These are phyloP conservation scores for Gobionotothen gibberifrons DNA, from an alignment of 2,797 vertebrate genomes.

Conservation along the genomic window DNA sequence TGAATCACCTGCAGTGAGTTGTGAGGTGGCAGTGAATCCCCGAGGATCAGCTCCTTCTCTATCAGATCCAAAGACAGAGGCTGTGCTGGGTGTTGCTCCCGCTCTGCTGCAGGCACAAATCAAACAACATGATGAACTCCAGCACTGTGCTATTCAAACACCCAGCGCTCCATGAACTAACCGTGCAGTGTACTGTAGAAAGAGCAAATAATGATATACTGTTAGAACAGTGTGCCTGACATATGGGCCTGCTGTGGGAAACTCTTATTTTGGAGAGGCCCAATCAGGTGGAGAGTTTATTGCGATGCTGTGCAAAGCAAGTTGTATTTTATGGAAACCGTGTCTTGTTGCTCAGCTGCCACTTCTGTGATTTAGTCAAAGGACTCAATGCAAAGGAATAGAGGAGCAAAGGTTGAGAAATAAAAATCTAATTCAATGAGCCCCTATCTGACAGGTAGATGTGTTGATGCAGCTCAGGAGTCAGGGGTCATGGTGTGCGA, in stretches of 20 bases:
- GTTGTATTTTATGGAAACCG: neutral
- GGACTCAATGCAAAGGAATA: no score
- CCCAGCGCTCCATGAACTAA: neutral
- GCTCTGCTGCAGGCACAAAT: conserved; percentile 34
- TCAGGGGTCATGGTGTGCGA: no score
- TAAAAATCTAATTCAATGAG: no score
- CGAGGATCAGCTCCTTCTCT: neutral
- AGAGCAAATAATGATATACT: neutral
- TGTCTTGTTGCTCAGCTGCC: neutral
- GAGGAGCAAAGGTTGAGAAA: no score
- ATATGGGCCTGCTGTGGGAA: neutral
- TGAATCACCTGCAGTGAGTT: conserved; percentile 49
- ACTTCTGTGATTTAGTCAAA: neutral
- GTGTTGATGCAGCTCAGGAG: no score
- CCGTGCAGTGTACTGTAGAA: neutral
- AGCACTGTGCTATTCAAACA: conserved; percentile 24
- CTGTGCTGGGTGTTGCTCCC: conserved; percentile 34
- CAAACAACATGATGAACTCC: conserved; percentile 30
- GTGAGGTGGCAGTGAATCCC: conserved; percentile 42
- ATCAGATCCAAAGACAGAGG: conserved; percentile 31
- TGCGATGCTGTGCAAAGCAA: neutral
- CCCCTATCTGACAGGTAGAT: no score
- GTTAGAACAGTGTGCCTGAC: neutral
- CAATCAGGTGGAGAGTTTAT: neutral
- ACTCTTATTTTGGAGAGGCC: neutral